A percentile compares a stretch with the other conserved stretches of the same genome.
Evolutionary conservation across 2,113 vertebrate species (phyloP).

Genomic region (Varanus komodoensis): DNA sequence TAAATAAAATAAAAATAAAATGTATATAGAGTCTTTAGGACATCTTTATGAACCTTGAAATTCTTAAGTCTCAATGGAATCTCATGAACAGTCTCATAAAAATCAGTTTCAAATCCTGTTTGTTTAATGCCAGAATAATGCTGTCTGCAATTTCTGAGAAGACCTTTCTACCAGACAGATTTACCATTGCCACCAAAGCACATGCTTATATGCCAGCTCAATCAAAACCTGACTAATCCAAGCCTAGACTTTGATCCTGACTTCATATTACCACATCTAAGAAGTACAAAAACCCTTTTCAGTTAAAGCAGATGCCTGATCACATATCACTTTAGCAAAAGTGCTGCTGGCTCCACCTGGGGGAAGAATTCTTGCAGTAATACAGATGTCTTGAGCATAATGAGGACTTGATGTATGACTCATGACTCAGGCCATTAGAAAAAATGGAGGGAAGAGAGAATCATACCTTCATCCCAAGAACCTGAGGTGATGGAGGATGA

Average conservation of each 20-base stretch:
- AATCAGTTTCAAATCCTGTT: not conserved
- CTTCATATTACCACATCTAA: not conserved
- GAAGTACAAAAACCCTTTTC: slow-evolving; percentile 3
- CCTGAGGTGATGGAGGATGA: slow-evolving; percentile 16
- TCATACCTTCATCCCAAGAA: not conserved
- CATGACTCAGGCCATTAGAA: not conserved
- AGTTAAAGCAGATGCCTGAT: not conserved
- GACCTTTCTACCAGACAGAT: not conserved
- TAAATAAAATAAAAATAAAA: no score
- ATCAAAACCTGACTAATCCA: not conserved
- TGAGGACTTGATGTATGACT: not conserved
- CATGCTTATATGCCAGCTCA: not conserved
- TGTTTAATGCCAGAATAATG: slow-evolving; percentile 7
- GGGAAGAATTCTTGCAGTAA: accelerated
- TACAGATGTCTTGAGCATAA: not conserved
- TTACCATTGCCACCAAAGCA: not conserved
- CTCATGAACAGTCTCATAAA: not conserved
- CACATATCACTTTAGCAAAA: not conserved
- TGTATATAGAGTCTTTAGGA: not conserved
- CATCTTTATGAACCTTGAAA: not conserved
- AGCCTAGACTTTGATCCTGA: not conserved
- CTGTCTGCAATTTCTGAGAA: not conserved
- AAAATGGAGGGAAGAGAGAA: not conserved
- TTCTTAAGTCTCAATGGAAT: not conserved
- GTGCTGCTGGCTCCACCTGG: not conserved